phyloP scores from a whole-genome alignment of 2,797 vertebrate species.

The Melanotaenia trifasciata region DNA sequence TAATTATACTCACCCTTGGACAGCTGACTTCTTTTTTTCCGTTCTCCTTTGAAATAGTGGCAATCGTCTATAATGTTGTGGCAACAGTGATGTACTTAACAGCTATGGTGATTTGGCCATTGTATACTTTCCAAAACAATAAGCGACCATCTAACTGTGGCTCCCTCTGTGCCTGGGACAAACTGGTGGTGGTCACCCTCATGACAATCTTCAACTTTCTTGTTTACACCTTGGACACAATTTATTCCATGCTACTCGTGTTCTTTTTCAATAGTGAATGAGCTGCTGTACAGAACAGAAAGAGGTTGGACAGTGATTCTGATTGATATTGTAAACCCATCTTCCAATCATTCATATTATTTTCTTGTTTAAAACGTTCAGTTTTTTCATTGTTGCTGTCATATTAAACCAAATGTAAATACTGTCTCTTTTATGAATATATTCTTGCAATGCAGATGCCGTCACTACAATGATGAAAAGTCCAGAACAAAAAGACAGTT shows the following conservation, averaged over 20 bases:
- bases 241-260: constrained; percentile 84
- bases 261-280: constrained; percentile 64
- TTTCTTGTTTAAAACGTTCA: background rate
- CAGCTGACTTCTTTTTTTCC: constrained; percentile 76
- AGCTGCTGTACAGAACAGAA: constrained; percentile 20
- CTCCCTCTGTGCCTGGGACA: constrained; percentile 64
- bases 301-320: background rate
- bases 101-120: constrained; percentile 86
- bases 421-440: background rate
- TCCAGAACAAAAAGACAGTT: background rate
- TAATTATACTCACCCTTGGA: constrained; percentile 83
- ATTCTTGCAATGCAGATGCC: background rate
- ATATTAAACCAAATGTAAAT: constrained; percentile 3
- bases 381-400: background rate
- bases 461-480: background rate
- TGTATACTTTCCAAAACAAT: constrained; percentile 71
- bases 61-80: constrained; percentile 82
- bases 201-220: constrained; percentile 87
- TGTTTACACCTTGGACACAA: constrained; percentile 84
- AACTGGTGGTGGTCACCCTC: constrained; percentile 82
- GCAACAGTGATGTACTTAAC: constrained; percentile 85
- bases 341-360: background rate
- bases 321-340: background rate
- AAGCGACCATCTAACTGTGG: constrained; percentile 21
- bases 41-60: constrained; percentile 79